phyloP scores from a whole-genome alignment of 30 jellyfish, hydroid and myxozoan genomes.

The Rhopilema esculentum region DNA sequence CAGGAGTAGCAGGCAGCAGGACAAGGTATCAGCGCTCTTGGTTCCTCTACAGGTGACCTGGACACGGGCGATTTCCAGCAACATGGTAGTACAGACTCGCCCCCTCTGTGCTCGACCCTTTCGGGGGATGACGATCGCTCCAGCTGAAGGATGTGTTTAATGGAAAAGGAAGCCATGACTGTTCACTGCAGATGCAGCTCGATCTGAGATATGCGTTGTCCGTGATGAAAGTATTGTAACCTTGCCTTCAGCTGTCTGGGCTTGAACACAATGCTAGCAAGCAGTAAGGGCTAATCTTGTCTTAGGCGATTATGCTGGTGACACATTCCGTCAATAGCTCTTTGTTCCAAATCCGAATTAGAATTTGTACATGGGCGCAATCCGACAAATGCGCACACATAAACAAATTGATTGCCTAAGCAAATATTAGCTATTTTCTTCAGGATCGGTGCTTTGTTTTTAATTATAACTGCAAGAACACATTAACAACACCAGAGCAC shows the following conservation, averaged over 20 bases:
- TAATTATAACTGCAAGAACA: conserved; percentile 63
- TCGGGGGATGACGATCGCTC: conserved; percentile 67
- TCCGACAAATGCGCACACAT: conserved; percentile 80
- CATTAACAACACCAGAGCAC: conserved; percentile 23
- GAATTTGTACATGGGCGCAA: conserved; percentile 77
- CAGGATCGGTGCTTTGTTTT: conserved; percentile 65
- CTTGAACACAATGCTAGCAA: conserved; percentile 66
- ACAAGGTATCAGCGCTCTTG: conserved; percentile 67
- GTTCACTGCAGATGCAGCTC: conserved; percentile 8
- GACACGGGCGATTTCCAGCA: conserved; percentile 64
- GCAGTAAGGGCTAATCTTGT: conserved; percentile 69
- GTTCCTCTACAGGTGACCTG: conserved; percentile 65
- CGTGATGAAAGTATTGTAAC: conserved; percentile 54
- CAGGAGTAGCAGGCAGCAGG: conserved; percentile 72
- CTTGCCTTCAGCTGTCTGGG: conserved; percentile 80
- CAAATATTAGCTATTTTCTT: conserved; percentile 74
- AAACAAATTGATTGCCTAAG: conserved; percentile 80
- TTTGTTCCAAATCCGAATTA: conserved; percentile 89
- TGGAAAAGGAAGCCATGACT: conserved; percentile 74
- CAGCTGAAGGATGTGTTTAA: conserved; percentile 69
- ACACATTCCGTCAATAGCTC: conserved; percentile 85
- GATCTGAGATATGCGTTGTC: conserved; percentile 35
- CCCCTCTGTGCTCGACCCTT: conserved; percentile 65
- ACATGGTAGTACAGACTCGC: conserved; percentile 60
- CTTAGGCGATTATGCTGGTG: conserved; percentile 79